Percentiles rank a stretch among this genome's conserved stretches.
phyloP scores from a whole-genome alignment of 2,888 invertebrate species.

The Iphiclides podalirius region DNA sequence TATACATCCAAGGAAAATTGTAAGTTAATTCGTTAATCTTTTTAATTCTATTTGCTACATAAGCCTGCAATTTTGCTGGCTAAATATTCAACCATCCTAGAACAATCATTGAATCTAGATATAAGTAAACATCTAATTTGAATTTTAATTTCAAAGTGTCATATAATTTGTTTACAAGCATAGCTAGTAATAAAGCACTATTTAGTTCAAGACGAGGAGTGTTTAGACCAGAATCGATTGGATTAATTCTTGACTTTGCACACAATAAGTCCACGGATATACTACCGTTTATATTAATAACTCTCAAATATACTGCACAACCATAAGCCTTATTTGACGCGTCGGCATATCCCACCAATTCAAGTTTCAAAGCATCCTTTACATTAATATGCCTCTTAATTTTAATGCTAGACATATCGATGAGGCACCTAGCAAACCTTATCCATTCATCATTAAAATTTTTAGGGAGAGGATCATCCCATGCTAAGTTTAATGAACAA shows the following conservation, averaged over 20 bases:
- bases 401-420: slow-evolving; percentile 1
- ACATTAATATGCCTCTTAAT: background rate
- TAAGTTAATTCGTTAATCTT: background rate
- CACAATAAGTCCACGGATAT: slow-evolving; percentile 18
- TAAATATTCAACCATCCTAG: background rate
- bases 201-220: background rate
- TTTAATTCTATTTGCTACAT: background rate
- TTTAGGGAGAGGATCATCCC: slow-evolving; percentile 2
- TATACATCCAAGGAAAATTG: background rate
- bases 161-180: slow-evolving; percentile 1
- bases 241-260: slow-evolving; percentile 19
- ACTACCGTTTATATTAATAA: slow-evolving; percentile 9
- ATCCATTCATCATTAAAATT: too few species aligned
- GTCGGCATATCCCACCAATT: slow-evolving; percentile 26
- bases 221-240: background rate
- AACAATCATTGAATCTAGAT: background rate
- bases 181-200: slow-evolving; percentile 14
- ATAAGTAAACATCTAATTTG: background rate
- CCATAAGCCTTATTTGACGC: slow-evolving; percentile 23
- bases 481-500: slow-evolving; percentile 6
- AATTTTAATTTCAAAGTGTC: background rate
- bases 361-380: background rate
- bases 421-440: too few species aligned
- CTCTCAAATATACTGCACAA: slow-evolving; percentile 26
- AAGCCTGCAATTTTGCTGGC: background rate